Conservation (phyloP, 1,140 invertebrate species). For the Phocides pigmalion region DNA sequence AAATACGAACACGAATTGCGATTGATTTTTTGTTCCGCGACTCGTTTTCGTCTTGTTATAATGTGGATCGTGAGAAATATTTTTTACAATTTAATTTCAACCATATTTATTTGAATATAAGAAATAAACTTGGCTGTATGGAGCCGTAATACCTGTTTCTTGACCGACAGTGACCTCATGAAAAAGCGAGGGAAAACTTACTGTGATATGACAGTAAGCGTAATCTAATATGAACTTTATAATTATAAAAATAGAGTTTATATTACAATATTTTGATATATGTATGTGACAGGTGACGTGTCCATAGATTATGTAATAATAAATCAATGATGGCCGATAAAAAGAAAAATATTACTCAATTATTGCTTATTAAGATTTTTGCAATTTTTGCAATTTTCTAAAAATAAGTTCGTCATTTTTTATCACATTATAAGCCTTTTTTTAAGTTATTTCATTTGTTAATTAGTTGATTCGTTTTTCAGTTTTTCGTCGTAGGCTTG, state of each 20-base stretch:
- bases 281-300: slow-evolving; percentile 26
- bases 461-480: too few species aligned
- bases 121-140: slow-evolving; percentile 32
- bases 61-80: slow-evolving; percentile 45
- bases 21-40: slow-evolving; percentile 2
- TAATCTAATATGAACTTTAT: slow-evolving; percentile 36
- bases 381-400: background rate
- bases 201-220: slow-evolving; percentile 41
- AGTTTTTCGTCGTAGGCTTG: too few species aligned
- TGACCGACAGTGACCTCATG: slow-evolving; percentile 34
- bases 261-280: background rate
- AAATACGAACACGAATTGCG: slow-evolving; percentile 27
- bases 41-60: slow-evolving; percentile 35
- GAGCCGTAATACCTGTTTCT: slow-evolving; percentile 36
- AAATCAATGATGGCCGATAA: slow-evolving; percentile 27
- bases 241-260: background rate
- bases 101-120: slow-evolving; percentile 10
- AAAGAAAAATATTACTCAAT: slow-evolving; percentile 19
- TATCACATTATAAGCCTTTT: too few species aligned
- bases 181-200: slow-evolving; percentile 37
- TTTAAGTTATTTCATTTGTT: too few species aligned
- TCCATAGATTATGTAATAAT: slow-evolving; percentile 30
- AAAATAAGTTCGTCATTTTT: background rate
- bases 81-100: slow-evolving; percentile 28
- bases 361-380: background rate